These are phyloP conservation scores for Haemorhous mexicanus DNA, from an alignment of 2,113 vertebrate genomes.

Conservation along the genomic window DNA sequence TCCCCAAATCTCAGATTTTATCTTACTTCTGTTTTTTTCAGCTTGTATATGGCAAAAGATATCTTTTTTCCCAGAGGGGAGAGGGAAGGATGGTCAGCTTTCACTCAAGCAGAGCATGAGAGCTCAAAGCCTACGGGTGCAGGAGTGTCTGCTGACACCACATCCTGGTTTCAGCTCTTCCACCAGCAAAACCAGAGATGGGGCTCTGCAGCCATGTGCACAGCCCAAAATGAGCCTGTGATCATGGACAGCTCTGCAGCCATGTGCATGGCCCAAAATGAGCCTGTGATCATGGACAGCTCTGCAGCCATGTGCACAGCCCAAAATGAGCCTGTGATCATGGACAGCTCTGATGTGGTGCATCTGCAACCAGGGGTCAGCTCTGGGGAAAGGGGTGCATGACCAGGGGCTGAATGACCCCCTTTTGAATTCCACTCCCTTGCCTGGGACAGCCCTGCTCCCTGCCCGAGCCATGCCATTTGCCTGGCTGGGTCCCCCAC, in stretches of 20 bases:
- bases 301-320: accelerated
- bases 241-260: too few species aligned
- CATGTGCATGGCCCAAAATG: accelerated
- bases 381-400: neutral
- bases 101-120: neutral
- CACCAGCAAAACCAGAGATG: neutral
- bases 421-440: neutral
- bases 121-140: accelerated
- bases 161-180: accelerated
- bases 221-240: neutral
- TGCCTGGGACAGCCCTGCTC: accelerated
- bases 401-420: neutral
- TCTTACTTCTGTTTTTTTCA: neutral
- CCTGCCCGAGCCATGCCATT: accelerated
- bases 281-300: neutral
- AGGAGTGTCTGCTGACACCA: neutral
- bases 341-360: neutral
- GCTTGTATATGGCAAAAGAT: neutral
- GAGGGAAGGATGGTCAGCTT: neutral
- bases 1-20: neutral
- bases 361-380: neutral
- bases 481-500: accelerated
- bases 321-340: accelerated
- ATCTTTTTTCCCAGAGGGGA: neutral
- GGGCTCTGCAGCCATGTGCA: accelerated